These are phyloP conservation scores for Amazona guildingii DNA, from an alignment of 2,113 vertebrate species.

Conservation along the genomic window DNA sequence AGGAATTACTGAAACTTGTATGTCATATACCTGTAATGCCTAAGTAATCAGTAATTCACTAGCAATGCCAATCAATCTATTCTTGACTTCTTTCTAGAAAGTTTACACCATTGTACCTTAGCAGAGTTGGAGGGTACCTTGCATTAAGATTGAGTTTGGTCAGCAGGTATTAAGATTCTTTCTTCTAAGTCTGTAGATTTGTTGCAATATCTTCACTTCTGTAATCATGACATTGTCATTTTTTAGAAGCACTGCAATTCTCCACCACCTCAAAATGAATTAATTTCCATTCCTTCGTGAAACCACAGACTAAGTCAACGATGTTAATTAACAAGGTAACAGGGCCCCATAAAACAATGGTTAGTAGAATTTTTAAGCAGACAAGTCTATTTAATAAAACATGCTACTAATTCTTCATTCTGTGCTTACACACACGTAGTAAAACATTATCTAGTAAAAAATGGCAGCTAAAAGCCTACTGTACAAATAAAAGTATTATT, in stretches of 20 bases:
- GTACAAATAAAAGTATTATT: background rate
- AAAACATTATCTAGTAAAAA: background rate
- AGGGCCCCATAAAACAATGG: background rate
- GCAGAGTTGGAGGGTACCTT: background rate
- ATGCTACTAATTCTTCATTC: background rate
- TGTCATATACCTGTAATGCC: background rate
- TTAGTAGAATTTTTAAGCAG: background rate
- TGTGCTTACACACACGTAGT: background rate
- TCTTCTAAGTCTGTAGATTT: background rate
- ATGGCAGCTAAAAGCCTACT: background rate
- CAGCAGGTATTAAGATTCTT: background rate
- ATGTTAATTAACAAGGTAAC: background rate
- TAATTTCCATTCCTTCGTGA: background rate
- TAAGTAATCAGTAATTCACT: background rate
- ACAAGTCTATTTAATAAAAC: background rate
- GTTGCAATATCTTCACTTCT: background rate
- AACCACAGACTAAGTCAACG: background rate
- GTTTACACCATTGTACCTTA: background rate
- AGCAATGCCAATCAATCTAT: background rate
- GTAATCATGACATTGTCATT: background rate
- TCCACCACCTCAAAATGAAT: background rate
- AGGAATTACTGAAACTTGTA: background rate
- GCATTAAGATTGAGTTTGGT: background rate
- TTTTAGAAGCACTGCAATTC: background rate
- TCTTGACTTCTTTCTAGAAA: background rate